Percentiles rank a stretch among this genome's conserved stretches.
phyloP scores from a whole-genome alignment of 1,140 invertebrate species.

The Gonatopus flavifemur region DNA sequence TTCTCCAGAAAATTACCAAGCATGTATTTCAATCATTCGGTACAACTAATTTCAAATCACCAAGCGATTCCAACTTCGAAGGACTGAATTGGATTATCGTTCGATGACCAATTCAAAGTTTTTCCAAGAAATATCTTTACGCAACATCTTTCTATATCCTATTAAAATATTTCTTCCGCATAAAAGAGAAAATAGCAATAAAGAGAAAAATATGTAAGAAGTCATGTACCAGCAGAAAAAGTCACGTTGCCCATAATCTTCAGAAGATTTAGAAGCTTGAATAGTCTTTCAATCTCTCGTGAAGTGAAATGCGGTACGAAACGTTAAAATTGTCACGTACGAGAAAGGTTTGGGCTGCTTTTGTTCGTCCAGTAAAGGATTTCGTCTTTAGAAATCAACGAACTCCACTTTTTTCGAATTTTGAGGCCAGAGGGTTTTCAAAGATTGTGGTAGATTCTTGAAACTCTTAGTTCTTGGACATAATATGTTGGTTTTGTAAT shows the following conservation, averaged over 20 bases:
- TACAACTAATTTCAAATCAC: slow-evolving; percentile 3
- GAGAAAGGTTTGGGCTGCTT: slow-evolving; percentile 22
- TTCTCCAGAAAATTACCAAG: no score
- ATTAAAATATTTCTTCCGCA: slow-evolving; percentile 1
- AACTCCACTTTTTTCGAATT: neutral
- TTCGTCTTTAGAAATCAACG: neutral
- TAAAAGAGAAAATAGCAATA: slow-evolving; percentile 27
- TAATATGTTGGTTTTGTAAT: slow-evolving; percentile 45
- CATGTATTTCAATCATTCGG: slow-evolving; percentile 3
- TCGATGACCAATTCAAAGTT: no score
- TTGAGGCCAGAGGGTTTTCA: slow-evolving; percentile 21
- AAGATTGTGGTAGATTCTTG: slow-evolving; percentile 58
- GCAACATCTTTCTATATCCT: no score
- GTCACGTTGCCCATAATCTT: slow-evolving; percentile 44
- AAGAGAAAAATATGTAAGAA: slow-evolving; percentile 36
- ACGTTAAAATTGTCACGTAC: slow-evolving; percentile 21
- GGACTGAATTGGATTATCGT: no score
- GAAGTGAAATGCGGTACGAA: slow-evolving; percentile 43
- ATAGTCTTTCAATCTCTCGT: slow-evolving; percentile 48
- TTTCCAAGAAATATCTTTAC: no score
- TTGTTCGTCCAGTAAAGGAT: neutral
- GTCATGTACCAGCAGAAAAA: slow-evolving; percentile 51
- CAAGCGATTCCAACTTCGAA: slow-evolving; percentile 1
- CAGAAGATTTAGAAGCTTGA: slow-evolving; percentile 42
- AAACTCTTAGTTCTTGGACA: slow-evolving; percentile 63